Conservation (phyloP, 2,113 vertebrate genomes). For the Scomber colias region DNA sequence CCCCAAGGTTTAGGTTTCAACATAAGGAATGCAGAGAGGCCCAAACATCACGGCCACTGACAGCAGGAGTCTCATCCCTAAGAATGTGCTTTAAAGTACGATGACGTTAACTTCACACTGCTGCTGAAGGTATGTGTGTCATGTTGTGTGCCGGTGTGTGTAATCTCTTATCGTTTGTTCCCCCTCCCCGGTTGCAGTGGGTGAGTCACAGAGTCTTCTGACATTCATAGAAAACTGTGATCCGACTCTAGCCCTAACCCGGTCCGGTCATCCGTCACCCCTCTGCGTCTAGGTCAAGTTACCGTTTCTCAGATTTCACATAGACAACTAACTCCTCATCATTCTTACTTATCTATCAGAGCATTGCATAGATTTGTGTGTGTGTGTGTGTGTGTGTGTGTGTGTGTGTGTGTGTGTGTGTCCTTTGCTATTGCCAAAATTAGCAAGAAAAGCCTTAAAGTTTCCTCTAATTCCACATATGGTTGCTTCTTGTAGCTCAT, state of each 20-base stretch:
- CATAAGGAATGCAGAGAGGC: slow-evolving; percentile 33
- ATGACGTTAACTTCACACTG: slow-evolving; percentile 35
- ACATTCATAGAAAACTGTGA: slow-evolving; percentile 39
- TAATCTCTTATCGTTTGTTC: slow-evolving; percentile 24
- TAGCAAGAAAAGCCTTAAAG: slow-evolving; percentile 14
- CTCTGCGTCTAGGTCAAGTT: slow-evolving; percentile 1
- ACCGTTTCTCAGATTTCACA: slow-evolving; percentile 35
- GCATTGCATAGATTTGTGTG: background rate
- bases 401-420: background rate
- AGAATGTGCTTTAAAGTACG: slow-evolving; percentile 53
- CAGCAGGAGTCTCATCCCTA: slow-evolving; percentile 56
- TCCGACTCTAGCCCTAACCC: background rate
- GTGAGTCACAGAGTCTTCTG: slow-evolving; percentile 22
- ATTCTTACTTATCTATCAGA: slow-evolving; percentile 23
- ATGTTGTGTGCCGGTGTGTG: slow-evolving; percentile 3
- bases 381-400: background rate
- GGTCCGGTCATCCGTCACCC: background rate
- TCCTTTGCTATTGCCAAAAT: slow-evolving; percentile 4
- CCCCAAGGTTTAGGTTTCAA: slow-evolving; percentile 56
- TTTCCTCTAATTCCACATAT: background rate
- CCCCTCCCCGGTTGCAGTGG: background rate
- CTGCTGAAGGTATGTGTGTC: slow-evolving; percentile 26
- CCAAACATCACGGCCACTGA: slow-evolving; percentile 50
- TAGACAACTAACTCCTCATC: slow-evolving; percentile 29
- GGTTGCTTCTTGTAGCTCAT: background rate